Conservation (phyloP, 2,888 invertebrate species). For the Theodoxus fluviatilis region DNA sequence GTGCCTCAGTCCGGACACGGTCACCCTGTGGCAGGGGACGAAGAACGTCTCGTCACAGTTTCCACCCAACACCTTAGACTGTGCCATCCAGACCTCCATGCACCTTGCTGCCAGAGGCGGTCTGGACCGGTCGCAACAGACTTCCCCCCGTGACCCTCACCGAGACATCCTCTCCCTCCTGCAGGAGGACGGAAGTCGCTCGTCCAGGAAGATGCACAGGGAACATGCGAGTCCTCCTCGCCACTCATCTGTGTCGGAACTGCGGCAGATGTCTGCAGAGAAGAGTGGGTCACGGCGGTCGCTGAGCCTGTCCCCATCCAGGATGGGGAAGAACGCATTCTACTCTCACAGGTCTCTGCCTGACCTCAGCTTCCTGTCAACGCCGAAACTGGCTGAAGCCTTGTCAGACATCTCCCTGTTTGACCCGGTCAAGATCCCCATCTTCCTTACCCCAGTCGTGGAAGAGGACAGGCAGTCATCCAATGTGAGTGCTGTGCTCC, state of each 20-base stretch:
- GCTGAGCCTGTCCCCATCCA: constrained; percentile 37
- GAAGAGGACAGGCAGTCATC: constrained; percentile 29
- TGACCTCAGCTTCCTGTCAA: constrained; percentile 49
- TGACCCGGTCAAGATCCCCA: constrained; percentile 46
- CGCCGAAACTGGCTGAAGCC: background rate
- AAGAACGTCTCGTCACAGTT: constrained; percentile 57
- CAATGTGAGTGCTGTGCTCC: too few species aligned
- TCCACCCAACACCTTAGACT: constrained; percentile 55
- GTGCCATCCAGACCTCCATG: constrained; percentile 50
- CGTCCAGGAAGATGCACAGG: constrained; percentile 20
- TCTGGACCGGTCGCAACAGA: constrained; percentile 34
- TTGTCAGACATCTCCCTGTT: constrained; percentile 42
- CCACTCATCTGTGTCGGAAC: constrained; percentile 6
- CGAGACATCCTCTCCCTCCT: constrained; percentile 31
- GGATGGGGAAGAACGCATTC: constrained; percentile 42
- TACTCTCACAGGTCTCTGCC: constrained; percentile 53
- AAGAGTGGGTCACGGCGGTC: constrained; percentile 22
- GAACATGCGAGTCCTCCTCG: background rate
- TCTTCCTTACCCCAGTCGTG: constrained; percentile 37
- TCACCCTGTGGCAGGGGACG: constrained; percentile 56
- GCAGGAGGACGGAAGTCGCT: constrained; percentile 29
- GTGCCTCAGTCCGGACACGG: constrained; percentile 48
- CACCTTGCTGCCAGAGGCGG: constrained; percentile 27
- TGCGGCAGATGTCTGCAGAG: background rate
- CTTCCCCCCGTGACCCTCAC: constrained; percentile 36